These are phyloP conservation scores for Pelobates cultripes DNA, from an alignment of 2,797 vertebrate species.

Conservation along the genomic window DNA sequence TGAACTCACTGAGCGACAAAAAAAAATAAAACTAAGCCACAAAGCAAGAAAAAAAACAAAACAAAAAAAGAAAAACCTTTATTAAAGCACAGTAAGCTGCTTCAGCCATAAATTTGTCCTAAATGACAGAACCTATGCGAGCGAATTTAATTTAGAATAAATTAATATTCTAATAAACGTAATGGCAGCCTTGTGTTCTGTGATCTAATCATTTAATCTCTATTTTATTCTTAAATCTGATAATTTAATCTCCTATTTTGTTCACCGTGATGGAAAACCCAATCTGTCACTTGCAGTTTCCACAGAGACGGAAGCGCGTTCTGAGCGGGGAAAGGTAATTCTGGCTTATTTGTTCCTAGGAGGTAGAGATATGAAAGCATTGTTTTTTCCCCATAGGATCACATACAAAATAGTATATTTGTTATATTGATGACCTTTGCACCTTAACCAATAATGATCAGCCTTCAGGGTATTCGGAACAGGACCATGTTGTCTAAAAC, in stretches of 20 bases:
- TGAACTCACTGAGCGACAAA: conserved; percentile 1
- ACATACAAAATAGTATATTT: background rate
- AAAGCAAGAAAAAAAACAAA: too few species aligned
- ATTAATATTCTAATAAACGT: conserved; percentile 38
- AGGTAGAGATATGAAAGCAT: background rate
- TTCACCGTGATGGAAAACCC: conserved; percentile 10
- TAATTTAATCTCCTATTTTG: conserved; percentile 46
- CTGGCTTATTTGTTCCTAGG: background rate
- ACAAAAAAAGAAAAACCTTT: background rate
- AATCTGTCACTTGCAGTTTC: conserved; percentile 40
- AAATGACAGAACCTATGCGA: conserved; percentile 7
- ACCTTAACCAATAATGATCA: background rate
- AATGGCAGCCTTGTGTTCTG: conserved; percentile 22
- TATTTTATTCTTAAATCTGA: conserved; percentile 39
- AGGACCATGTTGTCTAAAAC: too few species aligned
- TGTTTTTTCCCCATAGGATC: background rate
- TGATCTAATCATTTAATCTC: conserved; percentile 41
- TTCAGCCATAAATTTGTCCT: conserved; percentile 8
- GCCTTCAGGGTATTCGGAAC: too few species aligned
- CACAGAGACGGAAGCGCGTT: background rate
- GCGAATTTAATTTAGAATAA: conserved; percentile 33
- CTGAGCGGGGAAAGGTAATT: background rate
- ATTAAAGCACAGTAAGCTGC: conserved; percentile 11
- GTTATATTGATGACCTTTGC: background rate
- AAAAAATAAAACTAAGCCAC: too few species aligned